Evolutionary conservation across 1,140 invertebrate species (phyloP), one percentile per base, ranked within the genome.

Genomic region (Drosophila repletoides): DNA sequence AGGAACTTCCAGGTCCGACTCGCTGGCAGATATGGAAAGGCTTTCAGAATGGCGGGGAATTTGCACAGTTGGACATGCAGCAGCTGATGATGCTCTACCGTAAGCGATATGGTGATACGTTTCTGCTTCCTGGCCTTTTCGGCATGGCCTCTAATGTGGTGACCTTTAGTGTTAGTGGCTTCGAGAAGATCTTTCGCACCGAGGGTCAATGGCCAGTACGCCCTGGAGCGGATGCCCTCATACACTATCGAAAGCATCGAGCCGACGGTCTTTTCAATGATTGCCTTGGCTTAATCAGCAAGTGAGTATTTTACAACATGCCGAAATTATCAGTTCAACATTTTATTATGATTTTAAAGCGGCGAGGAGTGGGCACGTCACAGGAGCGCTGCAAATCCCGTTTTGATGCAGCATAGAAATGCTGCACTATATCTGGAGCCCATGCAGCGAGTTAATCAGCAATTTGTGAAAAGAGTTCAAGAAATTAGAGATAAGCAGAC

Each of bases 381-480:
- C 0, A 40, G 79, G 0, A 63, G 38, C 2, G 56, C 48, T 5
- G 66, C 53, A 3, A 81, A 75, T 48, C 79, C 79, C 1, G 45
- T 84, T 7, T 29, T 84, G 0, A 74, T 84, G 76, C 58, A 81
- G 36, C 73, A 76, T 5, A 34, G 64, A 1, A 84, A 76, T 19
- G 43, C 55, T 7, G 63, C 49, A 1, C 31, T 45, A 1, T 84
- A 81, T 19, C 10, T 81, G 24, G 24, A 65, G 5, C 60, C 61
- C 0, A 75, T 81, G 76, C 58, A 71, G 10, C 26, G 40, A 0
- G 76, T 92, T 0, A 93, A 93, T 2, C 69, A 90, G 7, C 90
- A 93, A 5, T 94, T 96, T 91, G 92, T 94, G 6, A 90, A 92
- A 33, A 95, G 96, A 45, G 92, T 94, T 38, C 91, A 90, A 51